phyloP scores from a whole-genome alignment of 2,888 invertebrate genomes.

The Leucania comma region DNA sequence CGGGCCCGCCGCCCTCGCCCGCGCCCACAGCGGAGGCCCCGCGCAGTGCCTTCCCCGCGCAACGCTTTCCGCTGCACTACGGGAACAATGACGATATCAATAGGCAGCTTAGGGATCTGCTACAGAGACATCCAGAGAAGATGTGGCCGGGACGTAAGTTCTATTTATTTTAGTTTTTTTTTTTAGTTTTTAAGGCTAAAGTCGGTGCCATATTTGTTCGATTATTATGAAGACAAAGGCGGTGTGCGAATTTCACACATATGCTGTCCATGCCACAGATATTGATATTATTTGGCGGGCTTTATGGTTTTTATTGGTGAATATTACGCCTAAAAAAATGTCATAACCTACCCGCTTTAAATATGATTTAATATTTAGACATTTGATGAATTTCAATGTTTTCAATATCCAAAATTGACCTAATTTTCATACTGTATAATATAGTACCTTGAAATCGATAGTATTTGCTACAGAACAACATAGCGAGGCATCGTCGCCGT shows the following conservation, averaged over 20 bases:
- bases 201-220: not conserved
- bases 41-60: constrained; percentile 84
- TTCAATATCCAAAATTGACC: not conserved
- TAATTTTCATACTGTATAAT: not conserved
- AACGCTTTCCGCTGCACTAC: constrained; percentile 87
- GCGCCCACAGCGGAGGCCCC: constrained; percentile 78
- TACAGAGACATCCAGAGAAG: constrained; percentile 94
- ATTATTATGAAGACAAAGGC: not conserved
- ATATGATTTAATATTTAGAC: not conserved
- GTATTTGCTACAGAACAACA: constrained; percentile 62
- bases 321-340: not conserved
- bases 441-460: not conserved
- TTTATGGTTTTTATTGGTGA: not conserved
- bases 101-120: constrained; percentile 94
- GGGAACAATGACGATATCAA: constrained; percentile 90
- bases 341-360: not conserved
- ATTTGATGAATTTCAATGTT: not conserved
- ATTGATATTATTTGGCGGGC: not conserved
- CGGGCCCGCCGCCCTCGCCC: constrained; percentile 67
- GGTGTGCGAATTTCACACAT: not conserved
- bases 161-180: not conserved
- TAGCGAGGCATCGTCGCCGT: constrained; percentile 66
- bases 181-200: no score
- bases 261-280: not conserved
- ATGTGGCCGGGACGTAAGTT: constrained; percentile 90